Percentiles rank a stretch among this genome's conserved stretches.
Evolutionary conservation across 1,140 invertebrate genomes (phyloP).

Genomic region (Coptotermes formosanus): DNA sequence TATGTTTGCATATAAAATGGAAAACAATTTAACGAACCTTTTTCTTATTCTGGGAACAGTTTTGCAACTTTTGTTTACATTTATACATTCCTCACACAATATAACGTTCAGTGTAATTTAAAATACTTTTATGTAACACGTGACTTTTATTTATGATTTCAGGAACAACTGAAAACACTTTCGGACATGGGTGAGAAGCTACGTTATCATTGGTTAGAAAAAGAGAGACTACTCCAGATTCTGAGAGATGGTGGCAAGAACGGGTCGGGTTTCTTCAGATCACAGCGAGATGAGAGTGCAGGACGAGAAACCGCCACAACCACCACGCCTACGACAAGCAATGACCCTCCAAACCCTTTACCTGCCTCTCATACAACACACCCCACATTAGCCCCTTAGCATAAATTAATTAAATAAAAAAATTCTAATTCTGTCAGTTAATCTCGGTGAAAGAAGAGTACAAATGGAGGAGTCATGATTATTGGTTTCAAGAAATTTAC

Average conservation of each 20-base stretch:
- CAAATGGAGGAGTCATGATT: constrained; percentile 3
- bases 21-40: no score
- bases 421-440: background rate
- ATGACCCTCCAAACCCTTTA: background rate
- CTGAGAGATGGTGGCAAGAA: constrained; percentile 32
- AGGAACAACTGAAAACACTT: constrained; percentile 35
- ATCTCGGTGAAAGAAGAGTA: background rate
- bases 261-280: constrained; percentile 2
- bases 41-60: no score
- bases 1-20: no score
- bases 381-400: background rate
- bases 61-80: no score
- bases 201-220: constrained; percentile 33
- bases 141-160: background rate
- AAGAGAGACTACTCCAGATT: constrained; percentile 33
- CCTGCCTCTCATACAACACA: background rate
- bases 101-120: no score
- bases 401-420: background rate
- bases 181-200: constrained; percentile 35
- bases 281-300: background rate
- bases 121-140: no score
- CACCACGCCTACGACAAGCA: background rate
- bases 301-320: background rate
- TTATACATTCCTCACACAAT: no score
- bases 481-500: background rate